These are phyloP conservation scores for Chromobotia macracanthus DNA, from an alignment of 2,797 vertebrate species.

Conservation along the genomic window DNA sequence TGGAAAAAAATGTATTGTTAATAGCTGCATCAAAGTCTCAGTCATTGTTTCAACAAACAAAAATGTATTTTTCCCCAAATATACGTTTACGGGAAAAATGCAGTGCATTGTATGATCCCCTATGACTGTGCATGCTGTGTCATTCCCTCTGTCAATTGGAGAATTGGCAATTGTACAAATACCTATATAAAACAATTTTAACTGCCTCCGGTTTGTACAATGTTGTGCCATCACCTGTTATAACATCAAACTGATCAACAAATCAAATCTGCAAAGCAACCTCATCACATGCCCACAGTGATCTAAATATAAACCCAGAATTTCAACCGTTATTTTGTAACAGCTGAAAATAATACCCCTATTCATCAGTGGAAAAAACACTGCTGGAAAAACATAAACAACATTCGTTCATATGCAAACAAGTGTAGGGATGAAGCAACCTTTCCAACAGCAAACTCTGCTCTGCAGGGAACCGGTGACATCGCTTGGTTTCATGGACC, in stretches of 20 bases:
- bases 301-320: constrained; percentile 65
- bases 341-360: constrained; percentile 71
- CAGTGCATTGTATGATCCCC: background rate
- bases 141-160: no score
- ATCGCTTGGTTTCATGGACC: constrained; percentile 17
- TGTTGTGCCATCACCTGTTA: background rate
- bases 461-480: constrained; percentile 29
- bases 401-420: constrained; percentile 53
- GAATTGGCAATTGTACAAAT: no score
- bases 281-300: constrained; percentile 35
- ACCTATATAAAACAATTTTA: no score
- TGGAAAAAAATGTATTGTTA: background rate
- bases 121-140: no score
- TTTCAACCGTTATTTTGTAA: constrained; percentile 66
- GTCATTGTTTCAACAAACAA: background rate
- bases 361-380: constrained; percentile 57
- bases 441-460: constrained; percentile 6
- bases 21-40: background rate
- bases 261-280: constrained; percentile 52
- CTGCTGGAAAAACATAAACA: constrained; percentile 56
- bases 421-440: constrained; percentile 31
- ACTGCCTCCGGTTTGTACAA: background rate
- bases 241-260: constrained; percentile 44
- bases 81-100: background rate
- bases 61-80: background rate